phyloP scores from a whole-genome alignment of 2,888 invertebrate species.

The Hipparchia semele region DNA sequence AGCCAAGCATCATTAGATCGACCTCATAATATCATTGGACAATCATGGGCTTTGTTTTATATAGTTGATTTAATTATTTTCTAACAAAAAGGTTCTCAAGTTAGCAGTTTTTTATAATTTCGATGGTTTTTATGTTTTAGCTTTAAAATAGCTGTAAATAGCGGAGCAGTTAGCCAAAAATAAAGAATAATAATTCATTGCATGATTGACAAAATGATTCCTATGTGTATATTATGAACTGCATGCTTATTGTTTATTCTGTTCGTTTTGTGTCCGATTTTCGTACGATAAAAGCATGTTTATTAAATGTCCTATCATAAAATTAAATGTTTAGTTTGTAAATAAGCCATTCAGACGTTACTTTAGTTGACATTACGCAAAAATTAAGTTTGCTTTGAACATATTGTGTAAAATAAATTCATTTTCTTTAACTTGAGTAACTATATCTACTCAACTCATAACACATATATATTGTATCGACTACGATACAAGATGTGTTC shows the following conservation, averaged over 20 bases:
- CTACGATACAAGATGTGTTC: no score
- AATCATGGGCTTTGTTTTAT: constrained; percentile 1
- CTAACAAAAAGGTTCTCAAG: constrained; percentile 12
- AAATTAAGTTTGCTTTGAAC: no score
- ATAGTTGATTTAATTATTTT: constrained; percentile 4
- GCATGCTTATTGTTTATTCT: constrained; percentile 9
- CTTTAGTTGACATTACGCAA: no score
- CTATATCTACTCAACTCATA: no score
- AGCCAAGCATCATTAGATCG: constrained; percentile 22
- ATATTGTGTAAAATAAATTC: no score
- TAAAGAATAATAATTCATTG: neutral
- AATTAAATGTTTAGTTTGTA: no score
- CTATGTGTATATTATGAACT: neutral
- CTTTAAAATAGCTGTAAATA: constrained; percentile 14
- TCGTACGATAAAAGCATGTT: constrained; percentile 13
- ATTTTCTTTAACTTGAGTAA: no score
- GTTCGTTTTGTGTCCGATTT: constrained; percentile 1
- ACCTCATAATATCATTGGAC: constrained; percentile 19
- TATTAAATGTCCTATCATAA: neutral
- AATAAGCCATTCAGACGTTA: no score
- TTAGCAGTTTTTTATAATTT: neutral
- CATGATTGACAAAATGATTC: constrained; percentile 3
- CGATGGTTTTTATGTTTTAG: constrained; percentile 10
- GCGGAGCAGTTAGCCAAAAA: neutral
- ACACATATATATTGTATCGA: no score